A percentile compares a stretch with the other conserved stretches of the same genome.
Evolutionary conservation across 2,888 invertebrate species (phyloP).

Genomic region (Troilus luridus): DNA sequence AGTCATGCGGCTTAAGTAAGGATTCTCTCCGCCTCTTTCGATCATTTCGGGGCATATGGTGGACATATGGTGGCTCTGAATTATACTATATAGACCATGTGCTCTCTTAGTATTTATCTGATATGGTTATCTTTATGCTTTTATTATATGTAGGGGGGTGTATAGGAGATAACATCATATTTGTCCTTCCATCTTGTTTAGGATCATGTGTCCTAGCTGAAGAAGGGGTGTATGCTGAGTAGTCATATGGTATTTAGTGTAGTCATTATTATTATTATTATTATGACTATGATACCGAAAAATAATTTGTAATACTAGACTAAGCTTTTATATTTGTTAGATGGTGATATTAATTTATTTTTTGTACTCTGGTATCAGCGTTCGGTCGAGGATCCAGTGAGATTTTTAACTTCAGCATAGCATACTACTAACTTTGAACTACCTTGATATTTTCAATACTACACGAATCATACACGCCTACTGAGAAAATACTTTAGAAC

Average conservation of each 20-base stretch:
- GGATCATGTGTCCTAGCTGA: conserved; percentile 8
- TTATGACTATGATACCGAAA: too few relatives aligned
- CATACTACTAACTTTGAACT: too few relatives aligned
- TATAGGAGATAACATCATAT: background rate
- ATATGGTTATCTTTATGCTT: conserved; percentile 30
- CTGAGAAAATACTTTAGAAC: too few relatives aligned
- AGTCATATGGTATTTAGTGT: background rate
- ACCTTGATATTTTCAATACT: too few relatives aligned
- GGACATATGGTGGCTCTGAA: conserved; percentile 15
- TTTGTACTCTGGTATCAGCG: too few relatives aligned
- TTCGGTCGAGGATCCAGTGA: too few relatives aligned
- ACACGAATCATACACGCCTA: too few relatives aligned
- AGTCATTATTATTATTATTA: too few relatives aligned
- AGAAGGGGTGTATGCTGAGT: background rate
- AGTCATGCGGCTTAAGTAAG: conserved; percentile 42
- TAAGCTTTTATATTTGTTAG: too few relatives aligned
- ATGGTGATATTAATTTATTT: too few relatives aligned
- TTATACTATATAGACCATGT: conserved; percentile 45
- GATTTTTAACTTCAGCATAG: too few relatives aligned
- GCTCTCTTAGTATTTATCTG: conserved; percentile 24
- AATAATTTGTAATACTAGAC: too few relatives aligned
- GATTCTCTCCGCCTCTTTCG: background rate
- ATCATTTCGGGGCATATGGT: conserved; percentile 45
- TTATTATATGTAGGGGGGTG: background rate
- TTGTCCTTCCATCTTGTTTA: background rate